These are phyloP conservation scores for Luscinia luscinia DNA, from an alignment of 2,797 vertebrate genomes.

Conservation along the genomic window DNA sequence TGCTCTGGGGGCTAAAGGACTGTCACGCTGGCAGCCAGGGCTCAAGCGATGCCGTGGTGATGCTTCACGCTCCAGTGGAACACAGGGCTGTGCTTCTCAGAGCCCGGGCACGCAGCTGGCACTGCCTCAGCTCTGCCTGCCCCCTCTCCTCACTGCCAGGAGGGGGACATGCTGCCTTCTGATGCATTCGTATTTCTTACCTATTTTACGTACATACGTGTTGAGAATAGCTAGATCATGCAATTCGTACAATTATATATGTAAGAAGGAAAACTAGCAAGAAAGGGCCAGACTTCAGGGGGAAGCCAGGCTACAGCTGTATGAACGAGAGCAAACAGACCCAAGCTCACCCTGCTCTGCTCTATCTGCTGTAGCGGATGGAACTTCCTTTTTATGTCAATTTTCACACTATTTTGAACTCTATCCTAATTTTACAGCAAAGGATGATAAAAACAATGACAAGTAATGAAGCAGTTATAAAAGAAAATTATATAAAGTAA, in stretches of 20 bases:
- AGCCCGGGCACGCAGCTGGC: neutral
- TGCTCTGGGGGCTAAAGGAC: neutral
- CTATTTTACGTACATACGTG: fast-evolving
- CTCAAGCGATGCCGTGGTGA: neutral
- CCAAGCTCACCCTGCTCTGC: neutral
- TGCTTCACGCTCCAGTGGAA: conserved; percentile 5
- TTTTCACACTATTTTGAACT: neutral
- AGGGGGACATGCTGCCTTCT: neutral
- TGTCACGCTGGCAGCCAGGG: neutral
- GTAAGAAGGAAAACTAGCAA: neutral
- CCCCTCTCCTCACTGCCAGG: neutral
- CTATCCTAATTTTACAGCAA: neutral
- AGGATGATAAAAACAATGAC: neutral
- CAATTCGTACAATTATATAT: neutral
- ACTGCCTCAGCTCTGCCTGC: neutral
- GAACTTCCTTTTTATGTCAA: neutral
- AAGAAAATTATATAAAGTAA: neutral
- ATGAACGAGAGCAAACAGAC: neutral
- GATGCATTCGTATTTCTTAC: fast-evolving
- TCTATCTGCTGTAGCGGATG: neutral
- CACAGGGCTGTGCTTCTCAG: fast-evolving
- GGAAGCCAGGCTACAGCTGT: neutral
- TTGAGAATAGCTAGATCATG: neutral
- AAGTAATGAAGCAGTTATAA: neutral
- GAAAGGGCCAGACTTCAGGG: neutral